Conservation (phyloP, 2,113 vertebrate genomes). For the Pseudopodoces humilis region DNA sequence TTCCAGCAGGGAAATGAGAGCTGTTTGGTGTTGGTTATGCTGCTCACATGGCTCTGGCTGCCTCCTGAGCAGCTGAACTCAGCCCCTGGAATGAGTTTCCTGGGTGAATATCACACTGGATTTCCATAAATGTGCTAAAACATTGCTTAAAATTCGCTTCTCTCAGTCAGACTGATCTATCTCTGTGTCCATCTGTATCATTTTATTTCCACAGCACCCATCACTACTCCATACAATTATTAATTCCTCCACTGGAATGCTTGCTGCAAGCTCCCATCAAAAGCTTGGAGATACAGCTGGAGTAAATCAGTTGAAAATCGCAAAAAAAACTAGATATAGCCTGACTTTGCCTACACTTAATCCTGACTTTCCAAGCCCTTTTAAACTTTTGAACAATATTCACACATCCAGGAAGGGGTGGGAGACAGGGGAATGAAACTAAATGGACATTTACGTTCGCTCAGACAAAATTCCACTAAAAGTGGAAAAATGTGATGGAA, state of each 20-base stretch:
- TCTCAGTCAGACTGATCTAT: background rate
- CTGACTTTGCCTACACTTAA: background rate
- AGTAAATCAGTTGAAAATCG: background rate
- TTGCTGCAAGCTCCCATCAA: background rate
- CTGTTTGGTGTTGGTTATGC: background rate
- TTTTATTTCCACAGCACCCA: background rate
- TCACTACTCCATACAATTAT: background rate
- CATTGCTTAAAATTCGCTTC: background rate
- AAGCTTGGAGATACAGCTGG: background rate
- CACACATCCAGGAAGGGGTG: background rate
- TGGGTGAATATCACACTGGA: conserved; percentile 18
- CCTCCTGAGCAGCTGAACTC: conserved; percentile 7
- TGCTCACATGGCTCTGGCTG: background rate
- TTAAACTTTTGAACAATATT: background rate
- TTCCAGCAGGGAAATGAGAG: background rate
- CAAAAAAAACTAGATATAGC: background rate
- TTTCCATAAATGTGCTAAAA: conserved; percentile 34
- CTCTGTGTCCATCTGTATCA: background rate
- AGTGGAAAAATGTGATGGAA: background rate
- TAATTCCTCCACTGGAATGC: background rate
- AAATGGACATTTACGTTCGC: background rate
- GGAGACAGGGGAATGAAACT: background rate
- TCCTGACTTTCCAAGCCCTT: background rate
- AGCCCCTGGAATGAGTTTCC: conserved; percentile 16
- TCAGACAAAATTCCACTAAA: background rate